Base-by-base conservation (phyloP, 2,888 invertebrate genomes). In the Bembecia ichneumoniformis region DNA sequence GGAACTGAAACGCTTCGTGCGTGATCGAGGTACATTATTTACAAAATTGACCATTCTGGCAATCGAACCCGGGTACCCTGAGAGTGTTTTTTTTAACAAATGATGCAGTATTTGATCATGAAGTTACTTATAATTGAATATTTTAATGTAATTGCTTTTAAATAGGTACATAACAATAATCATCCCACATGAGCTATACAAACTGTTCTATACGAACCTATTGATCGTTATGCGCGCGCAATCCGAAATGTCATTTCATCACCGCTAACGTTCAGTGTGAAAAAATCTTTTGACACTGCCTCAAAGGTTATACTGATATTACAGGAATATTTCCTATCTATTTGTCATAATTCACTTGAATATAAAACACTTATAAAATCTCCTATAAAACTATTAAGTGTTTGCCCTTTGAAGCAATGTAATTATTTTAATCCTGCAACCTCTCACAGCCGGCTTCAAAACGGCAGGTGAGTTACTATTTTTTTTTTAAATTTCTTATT, bases 221-320 rank as follows among this genome's bases (percentile, higher is more conserved):
- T 81, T 68, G 82, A 83, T 77, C 68, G 49, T 11, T 35, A 10
- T 83, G 84, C 84, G 84, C 83, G 84, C 84, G 84, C 84, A 82
- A 44, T 35, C 35, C 16, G 43, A 60, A 58, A 57, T 74, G 77
- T 70, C 75, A 71, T 52, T 57, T 59, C 52, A 58, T 55, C 55
- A 28, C 20, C 20, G 28, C 28, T 28, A 9, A 28, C 3, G 9
- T 28, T 59, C 60, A 58, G 55, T 68, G 64, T 68, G 72, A 76
- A 74, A 75, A 74, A 78, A 73, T 60, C 65, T 63, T 58, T 58
- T 67, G 66, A 57, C 57, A 58, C 53, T 52, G 50, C 52, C 54
- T 55, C 57, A 61, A 72, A 73, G 73, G 60, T 52, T 51, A 47
- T 45, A 47, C 46, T 50, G 40, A 43, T 15, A 14, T 15, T 17